phyloP scores from a whole-genome alignment of 1,140 invertebrate genomes.

The Calliopsis andreniformis region DNA sequence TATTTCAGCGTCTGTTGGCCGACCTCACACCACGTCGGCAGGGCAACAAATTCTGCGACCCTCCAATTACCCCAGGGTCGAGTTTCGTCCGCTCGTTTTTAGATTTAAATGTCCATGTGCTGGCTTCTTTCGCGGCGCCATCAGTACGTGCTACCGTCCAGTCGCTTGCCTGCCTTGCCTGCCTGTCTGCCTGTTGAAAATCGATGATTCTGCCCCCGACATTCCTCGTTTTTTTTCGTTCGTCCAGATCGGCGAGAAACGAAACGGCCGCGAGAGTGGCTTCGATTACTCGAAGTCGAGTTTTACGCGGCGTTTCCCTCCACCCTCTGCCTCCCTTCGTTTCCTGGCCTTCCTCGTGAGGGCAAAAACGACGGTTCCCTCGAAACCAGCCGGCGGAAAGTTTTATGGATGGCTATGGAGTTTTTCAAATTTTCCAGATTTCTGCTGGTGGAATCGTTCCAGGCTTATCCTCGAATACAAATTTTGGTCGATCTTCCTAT shows the following conservation, averaged over 20 bases:
- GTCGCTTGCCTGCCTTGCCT: no score
- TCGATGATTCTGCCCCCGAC: constrained; percentile 56
- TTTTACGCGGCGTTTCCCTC: constrained; percentile 12
- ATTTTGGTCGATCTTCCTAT: no score
- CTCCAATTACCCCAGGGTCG: constrained; percentile 74
- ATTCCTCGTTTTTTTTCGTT: constrained; percentile 17
- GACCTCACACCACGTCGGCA: constrained; percentile 62
- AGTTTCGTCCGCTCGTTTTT: constrained; percentile 72
- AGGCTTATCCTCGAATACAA: no score
- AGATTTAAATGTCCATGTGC: constrained; percentile 69
- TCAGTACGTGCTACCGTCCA: constrained; percentile 32
- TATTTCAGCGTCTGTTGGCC: constrained; percentile 68
- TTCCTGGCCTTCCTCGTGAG: background rate
- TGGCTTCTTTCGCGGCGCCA: constrained; percentile 62
- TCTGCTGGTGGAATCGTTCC: no score
- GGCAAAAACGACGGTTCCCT: no score
- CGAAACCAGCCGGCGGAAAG: no score
- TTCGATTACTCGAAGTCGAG: constrained; percentile 34
- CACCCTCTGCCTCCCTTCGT: no score
- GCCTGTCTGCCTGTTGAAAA: constrained; percentile 59
- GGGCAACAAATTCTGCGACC: constrained; percentile 74
- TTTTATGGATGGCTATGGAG: no score
- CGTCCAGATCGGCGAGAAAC: constrained; percentile 41
- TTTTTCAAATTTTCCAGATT: no score
- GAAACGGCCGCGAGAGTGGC: constrained; percentile 49